A percentile compares a stretch with the other conserved stretches of the same genome.
These are phyloP conservation scores for Euspilapteryx auroguttella DNA, from an alignment of 2,888 invertebrate species.

Conservation along the genomic window DNA sequence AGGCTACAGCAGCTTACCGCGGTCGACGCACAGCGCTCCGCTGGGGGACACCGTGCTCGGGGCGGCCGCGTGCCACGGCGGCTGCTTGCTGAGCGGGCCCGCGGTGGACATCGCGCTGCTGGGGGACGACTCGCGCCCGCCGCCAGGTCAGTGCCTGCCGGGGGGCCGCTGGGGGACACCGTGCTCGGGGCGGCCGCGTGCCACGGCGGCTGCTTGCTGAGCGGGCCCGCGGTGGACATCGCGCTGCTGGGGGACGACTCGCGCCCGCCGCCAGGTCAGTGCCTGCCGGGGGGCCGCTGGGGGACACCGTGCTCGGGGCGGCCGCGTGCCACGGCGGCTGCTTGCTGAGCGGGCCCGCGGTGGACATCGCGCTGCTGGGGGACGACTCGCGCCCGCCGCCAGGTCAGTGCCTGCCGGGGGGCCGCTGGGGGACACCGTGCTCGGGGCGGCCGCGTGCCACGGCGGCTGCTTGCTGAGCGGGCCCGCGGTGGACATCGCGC, in stretches of 20 bases:
- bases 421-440: not conserved
- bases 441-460: not conserved
- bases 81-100: slow-evolving; percentile 51
- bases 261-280: slow-evolving; percentile 69
- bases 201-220: slow-evolving; percentile 54
- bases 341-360: no score
- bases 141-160: no score
- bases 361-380: no score
- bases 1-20: slow-evolving; percentile 85
- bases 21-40: slow-evolving; percentile 80
- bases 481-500: slow-evolving; percentile 2
- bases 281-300: no score
- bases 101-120: slow-evolving; percentile 60
- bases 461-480: slow-evolving; percentile 2
- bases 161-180: slow-evolving; percentile 18
- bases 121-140: slow-evolving; percentile 72
- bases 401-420: no score
- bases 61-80: slow-evolving; percentile 52
- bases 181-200: slow-evolving; percentile 24
- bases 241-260: slow-evolving; percentile 64
- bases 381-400: no score
- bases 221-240: slow-evolving; percentile 54
- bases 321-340: no score
- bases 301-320: slow-evolving; percentile 66
- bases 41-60: slow-evolving; percentile 33